These are phyloP conservation scores for Dasyurus viverrinus DNA, from an alignment of 2,113 vertebrate genomes.

Conservation along the genomic window DNA sequence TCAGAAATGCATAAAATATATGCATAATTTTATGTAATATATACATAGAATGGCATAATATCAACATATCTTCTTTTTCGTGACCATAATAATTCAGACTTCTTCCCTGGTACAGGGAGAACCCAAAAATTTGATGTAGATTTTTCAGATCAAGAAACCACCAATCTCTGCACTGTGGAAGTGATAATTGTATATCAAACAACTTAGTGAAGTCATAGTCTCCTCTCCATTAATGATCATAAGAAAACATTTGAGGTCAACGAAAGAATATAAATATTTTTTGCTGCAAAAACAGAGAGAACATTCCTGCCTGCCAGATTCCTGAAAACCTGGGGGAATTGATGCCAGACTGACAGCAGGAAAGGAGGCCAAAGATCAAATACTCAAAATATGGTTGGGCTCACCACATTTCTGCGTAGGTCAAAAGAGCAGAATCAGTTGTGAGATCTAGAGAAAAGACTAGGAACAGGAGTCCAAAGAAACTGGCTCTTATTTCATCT, in stretches of 20 bases:
- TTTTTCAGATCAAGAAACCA: no score
- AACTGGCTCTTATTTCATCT: not conserved
- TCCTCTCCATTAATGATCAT: not conserved
- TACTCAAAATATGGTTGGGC: not conserved
- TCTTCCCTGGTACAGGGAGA: no score
- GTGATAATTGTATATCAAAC: not conserved
- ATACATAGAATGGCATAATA: no score
- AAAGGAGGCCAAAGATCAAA: not conserved
- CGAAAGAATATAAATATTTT: not conserved
- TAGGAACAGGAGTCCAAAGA: not conserved
- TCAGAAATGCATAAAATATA: no score
- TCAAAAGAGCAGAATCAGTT: not conserved
- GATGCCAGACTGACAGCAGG: not conserved
- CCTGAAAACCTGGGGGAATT: not conserved
- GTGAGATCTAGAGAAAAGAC: not conserved
- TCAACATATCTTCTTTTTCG: no score
- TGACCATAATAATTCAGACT: no score
- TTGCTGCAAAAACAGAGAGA: not conserved
- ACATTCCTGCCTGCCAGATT: not conserved
- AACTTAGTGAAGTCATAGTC: not conserved
- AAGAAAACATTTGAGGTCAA: not conserved
- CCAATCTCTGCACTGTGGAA: no score
- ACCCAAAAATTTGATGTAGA: no score
- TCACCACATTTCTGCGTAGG: not conserved
- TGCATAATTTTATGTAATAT: no score